Percentiles rank a stretch among this genome's conserved stretches.
These are phyloP conservation scores for Agriopis aurantiaria DNA, from an alignment of 2,888 invertebrate species.

Conservation along the genomic window DNA sequence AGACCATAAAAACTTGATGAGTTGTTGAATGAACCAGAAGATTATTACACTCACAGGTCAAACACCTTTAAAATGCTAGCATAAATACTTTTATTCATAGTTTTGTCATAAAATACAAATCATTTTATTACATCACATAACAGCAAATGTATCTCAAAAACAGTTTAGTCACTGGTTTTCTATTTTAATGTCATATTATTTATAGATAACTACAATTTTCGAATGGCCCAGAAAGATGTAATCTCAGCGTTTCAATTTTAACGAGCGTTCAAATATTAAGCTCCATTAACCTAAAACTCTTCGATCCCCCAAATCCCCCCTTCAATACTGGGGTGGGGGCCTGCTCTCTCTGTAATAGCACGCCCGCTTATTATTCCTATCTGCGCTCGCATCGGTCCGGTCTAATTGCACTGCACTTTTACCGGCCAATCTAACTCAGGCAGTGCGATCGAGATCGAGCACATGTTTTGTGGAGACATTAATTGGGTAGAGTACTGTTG, in stretches of 20 bases:
- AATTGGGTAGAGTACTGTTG: constrained; percentile 11
- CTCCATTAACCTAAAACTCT: constrained; percentile 39
- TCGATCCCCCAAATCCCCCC: constrained; percentile 30
- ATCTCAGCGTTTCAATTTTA: constrained; percentile 27
- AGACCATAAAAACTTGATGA: constrained; percentile 29
- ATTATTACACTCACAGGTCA: constrained; percentile 5
- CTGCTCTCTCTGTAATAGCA: constrained; percentile 73
- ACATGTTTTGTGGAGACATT: constrained; percentile 24
- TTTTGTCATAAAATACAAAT: not conserved
- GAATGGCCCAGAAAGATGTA: constrained; percentile 23
- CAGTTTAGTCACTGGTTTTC: not conserved
- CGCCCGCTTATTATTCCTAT: constrained; percentile 70
- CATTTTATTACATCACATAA: too few species aligned
- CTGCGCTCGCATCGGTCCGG: constrained; percentile 68
- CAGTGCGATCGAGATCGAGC: constrained; percentile 19
- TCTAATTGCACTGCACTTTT: constrained; percentile 74
- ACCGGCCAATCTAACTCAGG: constrained; percentile 45
- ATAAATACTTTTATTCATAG: not conserved
- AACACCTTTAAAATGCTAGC: constrained; percentile 11
- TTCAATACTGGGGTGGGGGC: constrained; percentile 26
- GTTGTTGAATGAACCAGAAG: constrained; percentile 11
- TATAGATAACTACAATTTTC: constrained; percentile 6
- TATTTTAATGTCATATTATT: constrained; percentile 1
- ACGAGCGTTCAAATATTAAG: constrained; percentile 29
- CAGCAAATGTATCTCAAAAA: too few species aligned